Conservation (phyloP, 2,888 invertebrate species). For the Machimus rusticus region DNA sequence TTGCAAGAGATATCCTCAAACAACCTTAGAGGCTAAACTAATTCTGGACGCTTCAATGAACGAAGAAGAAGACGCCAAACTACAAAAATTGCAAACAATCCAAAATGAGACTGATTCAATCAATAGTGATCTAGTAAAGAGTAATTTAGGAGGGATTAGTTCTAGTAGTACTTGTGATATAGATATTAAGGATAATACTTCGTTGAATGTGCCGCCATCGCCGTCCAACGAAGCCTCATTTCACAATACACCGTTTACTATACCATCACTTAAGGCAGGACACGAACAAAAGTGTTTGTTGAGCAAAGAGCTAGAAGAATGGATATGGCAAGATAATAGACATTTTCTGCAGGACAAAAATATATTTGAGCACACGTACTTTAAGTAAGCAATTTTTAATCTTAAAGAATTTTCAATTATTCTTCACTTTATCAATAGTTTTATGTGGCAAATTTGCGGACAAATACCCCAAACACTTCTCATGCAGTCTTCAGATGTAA, state of each 20-base stretch:
- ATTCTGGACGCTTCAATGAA: neutral
- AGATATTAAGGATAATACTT: slow-evolving; percentile 52
- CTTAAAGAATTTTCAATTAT: neutral
- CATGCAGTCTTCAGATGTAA: slow-evolving; percentile 76
- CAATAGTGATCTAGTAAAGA: slow-evolving; percentile 44
- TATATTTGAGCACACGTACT: slow-evolving; percentile 95
- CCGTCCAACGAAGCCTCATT: neutral
- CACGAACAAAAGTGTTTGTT: slow-evolving; percentile 55
- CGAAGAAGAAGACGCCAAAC: slow-evolving; percentile 7
- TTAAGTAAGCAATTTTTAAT: slow-evolving; percentile 71
- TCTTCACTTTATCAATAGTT: slow-evolving; percentile 65
- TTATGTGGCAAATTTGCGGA: slow-evolving; percentile 96
- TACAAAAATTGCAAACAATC: slow-evolving; percentile 37
- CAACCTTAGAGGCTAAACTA: slow-evolving; percentile 37
- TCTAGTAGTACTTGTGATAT: slow-evolving; percentile 59
- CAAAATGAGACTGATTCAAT: slow-evolving; percentile 48
- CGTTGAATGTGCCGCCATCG: slow-evolving; percentile 3
- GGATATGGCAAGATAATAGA: slow-evolving; percentile 98
- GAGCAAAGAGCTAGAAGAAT: slow-evolving; percentile 80
- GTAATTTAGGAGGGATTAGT: slow-evolving; percentile 47
- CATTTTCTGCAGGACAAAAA: slow-evolving; percentile 94
- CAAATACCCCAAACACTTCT: slow-evolving; percentile 89
- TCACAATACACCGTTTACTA: neutral
- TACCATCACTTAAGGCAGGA: slow-evolving; percentile 32
- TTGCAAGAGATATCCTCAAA: neutral